Percentiles rank a stretch among this genome's conserved stretches.
These are phyloP conservation scores for Prolemur simus DNA, from an alignment of 2,113 vertebrate species.

Conservation along the genomic window DNA sequence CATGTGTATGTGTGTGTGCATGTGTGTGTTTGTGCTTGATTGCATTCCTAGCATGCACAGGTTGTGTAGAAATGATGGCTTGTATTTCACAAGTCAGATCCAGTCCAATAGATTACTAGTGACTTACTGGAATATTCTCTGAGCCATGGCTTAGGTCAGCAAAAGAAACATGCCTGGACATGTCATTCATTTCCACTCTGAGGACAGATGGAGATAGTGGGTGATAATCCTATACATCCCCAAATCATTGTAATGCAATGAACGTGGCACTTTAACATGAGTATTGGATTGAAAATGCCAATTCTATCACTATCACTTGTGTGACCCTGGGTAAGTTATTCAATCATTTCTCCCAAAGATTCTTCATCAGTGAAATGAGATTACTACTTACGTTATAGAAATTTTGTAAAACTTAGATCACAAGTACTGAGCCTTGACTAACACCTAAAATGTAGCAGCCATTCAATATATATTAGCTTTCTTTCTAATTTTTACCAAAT, in stretches of 20 bases:
- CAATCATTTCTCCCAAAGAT: not conserved
- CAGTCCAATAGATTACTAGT: not conserved
- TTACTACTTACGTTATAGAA: not conserved
- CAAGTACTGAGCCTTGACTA: not conserved
- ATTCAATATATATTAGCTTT: not conserved
- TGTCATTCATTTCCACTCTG: not conserved
- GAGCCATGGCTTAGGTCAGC: not conserved
- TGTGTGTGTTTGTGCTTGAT: not conserved
- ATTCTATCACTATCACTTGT: not conserved
- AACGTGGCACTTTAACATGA: not conserved
- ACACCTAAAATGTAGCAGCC: not conserved
- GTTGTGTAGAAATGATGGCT: not conserved
- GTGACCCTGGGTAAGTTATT: not conserved
- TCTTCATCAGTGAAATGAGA: not conserved
- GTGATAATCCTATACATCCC: not conserved
- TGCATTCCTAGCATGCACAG: not conserved
- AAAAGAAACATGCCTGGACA: not conserved
- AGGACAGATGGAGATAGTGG: not conserved
- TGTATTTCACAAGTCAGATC: not conserved
- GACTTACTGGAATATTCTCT: not conserved
- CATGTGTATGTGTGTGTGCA: not conserved
- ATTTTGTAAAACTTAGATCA: not conserved
- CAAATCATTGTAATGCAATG: not conserved
- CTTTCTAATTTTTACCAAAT: slow-evolving; percentile 20
- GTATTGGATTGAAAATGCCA: not conserved